Percentiles rank a stretch among this genome's conserved stretches.
Conservation (phyloP, 1,140 invertebrate genomes). For the Trinorchestia longiramus region DNA sequence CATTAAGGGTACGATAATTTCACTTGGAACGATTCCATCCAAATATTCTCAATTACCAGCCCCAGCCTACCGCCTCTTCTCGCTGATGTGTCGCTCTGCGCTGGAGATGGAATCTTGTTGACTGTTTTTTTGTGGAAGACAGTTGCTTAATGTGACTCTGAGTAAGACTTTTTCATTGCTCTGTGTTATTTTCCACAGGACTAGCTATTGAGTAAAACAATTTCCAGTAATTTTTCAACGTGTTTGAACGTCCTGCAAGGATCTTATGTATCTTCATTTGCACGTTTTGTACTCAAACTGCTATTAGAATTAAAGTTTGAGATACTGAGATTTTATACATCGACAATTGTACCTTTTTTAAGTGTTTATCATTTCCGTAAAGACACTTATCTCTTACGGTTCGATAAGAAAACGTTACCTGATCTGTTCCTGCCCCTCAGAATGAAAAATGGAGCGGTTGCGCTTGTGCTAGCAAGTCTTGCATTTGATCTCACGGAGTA, state of each 20-base stretch:
- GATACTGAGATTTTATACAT: not conserved
- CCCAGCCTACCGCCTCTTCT: not conserved
- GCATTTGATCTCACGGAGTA: not conserved
- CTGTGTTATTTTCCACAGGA: not conserved
- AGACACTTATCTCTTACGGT: not conserved
- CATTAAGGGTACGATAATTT: not conserved
- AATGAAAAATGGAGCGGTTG: not conserved
- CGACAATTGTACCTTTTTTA: not conserved
- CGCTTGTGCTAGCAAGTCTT: not conserved
- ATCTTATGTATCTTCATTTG: not conserved
- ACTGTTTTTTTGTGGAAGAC: not conserved
- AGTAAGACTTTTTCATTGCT: not conserved
- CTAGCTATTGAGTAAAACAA: not conserved
- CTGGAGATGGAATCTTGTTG: not conserved
- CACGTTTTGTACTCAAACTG: not conserved
- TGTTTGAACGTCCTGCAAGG: not conserved
- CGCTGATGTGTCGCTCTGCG: not conserved
- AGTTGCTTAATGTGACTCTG: not conserved
- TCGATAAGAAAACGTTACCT: not conserved
- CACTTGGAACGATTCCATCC: not conserved
- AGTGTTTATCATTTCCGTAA: not conserved
- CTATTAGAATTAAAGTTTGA: not conserved
- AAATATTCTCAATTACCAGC: no score
- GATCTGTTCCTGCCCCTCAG: not conserved
- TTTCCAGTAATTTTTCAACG: not conserved